phyloP scores from a whole-genome alignment of 1,140 invertebrate species.

The Lepidurus couesii region DNA sequence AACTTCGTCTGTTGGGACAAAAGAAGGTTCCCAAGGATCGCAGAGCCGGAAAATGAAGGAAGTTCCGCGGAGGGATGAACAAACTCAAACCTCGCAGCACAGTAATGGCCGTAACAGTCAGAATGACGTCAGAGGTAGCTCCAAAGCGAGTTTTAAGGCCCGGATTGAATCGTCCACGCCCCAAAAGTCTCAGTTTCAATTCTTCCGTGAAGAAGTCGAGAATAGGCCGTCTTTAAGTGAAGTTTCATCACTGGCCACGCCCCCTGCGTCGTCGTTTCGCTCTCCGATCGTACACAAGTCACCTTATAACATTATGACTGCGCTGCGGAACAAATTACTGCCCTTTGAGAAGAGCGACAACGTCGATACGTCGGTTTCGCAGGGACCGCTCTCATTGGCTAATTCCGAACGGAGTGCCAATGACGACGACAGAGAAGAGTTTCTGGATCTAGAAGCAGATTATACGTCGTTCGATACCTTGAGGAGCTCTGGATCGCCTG shows the following conservation, averaged over 20 bases:
- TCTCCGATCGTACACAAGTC: neutral
- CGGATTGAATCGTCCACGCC: neutral
- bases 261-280: neutral
- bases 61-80: neutral
- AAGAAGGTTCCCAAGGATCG: too few species aligned
- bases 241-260: neutral
- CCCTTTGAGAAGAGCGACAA: neutral
- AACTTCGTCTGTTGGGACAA: neutral
- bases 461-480: neutral
- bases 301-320: neutral
- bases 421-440: neutral
- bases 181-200: neutral
- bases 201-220: neutral
- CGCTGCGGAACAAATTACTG: neutral
- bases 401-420: neutral
- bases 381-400: neutral
- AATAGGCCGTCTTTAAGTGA: neutral
- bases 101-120: neutral
- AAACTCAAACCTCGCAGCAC: neutral
- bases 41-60: neutral
- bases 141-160: neutral
- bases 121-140: neutral
- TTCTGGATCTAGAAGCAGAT: neutral
- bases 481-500: neutral
- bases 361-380: neutral